These are phyloP conservation scores for Platichthys flesus DNA, from an alignment of 2,113 vertebrate genomes.

Conservation along the genomic window DNA sequence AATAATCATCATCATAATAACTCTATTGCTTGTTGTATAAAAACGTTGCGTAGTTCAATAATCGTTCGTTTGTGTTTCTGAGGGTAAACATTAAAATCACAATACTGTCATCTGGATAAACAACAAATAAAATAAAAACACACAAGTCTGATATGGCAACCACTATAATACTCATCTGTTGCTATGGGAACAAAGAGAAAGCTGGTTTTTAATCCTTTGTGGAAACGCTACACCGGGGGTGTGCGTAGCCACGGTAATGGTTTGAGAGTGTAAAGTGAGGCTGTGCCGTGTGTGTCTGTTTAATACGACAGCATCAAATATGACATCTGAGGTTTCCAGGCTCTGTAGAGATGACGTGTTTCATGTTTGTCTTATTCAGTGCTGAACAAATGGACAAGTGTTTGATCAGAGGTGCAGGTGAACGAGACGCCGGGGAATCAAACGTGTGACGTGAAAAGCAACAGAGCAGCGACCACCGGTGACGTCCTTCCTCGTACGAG, in stretches of 20 bases:
- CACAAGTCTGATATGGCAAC: constrained; percentile 64
- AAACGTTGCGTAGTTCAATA: constrained; percentile 52
- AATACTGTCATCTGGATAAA: constrained; percentile 80
- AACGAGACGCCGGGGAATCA: not conserved
- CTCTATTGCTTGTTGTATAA: constrained; percentile 58
- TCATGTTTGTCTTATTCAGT: not conserved
- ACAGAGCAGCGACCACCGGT: too few species aligned
- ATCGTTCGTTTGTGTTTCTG: constrained; percentile 55
- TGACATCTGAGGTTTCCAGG: not conserved
- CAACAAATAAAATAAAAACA: constrained; percentile 36
- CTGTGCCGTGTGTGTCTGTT: not conserved
- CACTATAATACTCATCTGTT: constrained; percentile 59
- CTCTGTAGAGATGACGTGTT: not conserved
- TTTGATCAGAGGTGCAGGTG: not conserved
- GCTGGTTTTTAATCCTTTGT: not conserved
- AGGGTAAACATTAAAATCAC: constrained; percentile 75
- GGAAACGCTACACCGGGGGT: too few species aligned
- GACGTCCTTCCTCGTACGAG: too few species aligned
- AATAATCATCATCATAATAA: constrained; percentile 27
- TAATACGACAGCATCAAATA: not conserved
- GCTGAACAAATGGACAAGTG: not conserved
- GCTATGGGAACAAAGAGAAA: constrained; percentile 51
- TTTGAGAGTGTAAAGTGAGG: not conserved
- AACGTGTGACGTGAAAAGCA: not conserved
- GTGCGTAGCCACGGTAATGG: constrained; percentile 4